These are phyloP conservation scores for Pomatostomus ruficeps DNA, from an alignment of 2,113 vertebrate species.

Conservation along the genomic window DNA sequence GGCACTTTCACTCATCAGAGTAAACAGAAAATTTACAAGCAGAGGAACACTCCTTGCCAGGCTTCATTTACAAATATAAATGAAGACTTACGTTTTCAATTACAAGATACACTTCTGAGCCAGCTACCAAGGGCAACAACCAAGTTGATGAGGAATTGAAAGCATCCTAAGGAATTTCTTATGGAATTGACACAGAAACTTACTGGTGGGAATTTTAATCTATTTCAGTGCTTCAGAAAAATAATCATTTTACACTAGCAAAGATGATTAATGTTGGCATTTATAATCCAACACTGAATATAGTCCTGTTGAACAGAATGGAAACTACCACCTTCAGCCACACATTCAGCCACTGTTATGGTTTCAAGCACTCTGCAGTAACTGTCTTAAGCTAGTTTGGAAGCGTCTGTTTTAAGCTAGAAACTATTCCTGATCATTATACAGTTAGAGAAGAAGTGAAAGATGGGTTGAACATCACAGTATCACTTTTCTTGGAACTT, in stretches of 20 bases:
- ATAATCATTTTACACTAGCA: not conserved
- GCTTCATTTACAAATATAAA: not conserved
- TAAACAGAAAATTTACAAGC: not conserved
- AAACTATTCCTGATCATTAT: not conserved
- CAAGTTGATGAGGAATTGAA: not conserved
- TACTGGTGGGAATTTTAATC: not conserved
- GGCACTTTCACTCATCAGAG: not conserved
- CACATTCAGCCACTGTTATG: not conserved
- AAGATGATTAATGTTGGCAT: not conserved
- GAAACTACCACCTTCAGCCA: not conserved
- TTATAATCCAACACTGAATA: not conserved
- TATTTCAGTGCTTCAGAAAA: not conserved
- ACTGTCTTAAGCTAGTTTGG: not conserved
- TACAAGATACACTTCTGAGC: not conserved
- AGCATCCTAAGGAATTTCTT: not conserved
- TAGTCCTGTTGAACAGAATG: not conserved
- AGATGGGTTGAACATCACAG: not conserved
- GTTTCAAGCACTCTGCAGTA: not conserved
- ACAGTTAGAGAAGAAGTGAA: not conserved
- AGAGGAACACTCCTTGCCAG: not conserved
- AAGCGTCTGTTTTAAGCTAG: not conserved
- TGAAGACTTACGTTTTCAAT: constrained; percentile 12
- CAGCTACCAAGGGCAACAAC: not conserved
- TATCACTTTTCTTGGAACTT: not conserved
- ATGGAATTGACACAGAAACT: not conserved